Base-by-base conservation (phyloP, 1,140 invertebrate species). In the Drosophila gunungcola region DNA sequence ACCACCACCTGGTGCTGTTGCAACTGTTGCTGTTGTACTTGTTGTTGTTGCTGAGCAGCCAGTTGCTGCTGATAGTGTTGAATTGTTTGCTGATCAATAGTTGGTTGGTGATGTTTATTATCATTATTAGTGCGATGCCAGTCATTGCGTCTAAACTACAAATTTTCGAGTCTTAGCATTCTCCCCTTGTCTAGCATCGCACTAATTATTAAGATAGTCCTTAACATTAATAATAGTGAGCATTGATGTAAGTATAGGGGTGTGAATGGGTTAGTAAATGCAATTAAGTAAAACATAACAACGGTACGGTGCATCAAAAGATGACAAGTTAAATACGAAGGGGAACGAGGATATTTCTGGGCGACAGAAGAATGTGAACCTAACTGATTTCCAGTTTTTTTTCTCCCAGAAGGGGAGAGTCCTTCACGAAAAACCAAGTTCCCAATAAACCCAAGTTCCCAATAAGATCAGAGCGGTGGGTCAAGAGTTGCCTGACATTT, bases 21-120 rank as follows among this genome's bases (percentile, higher is more conserved):
- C 77, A 91, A 92, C 80, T 91, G 94, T 91, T 95, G 94, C 84
- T 94, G 94, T 89, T 94, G 92, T 89, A 94, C 93, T 83, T 88
- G 83, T 79, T 93, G 93, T 72, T 92, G 93, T 86, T 93, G 93
- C 81, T 92, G 93, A 92, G 91, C 79, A 91, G 91, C 92, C 70
- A 92, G 82, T 88, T 92, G 91, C 78, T 93, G 92, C 79, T 93
- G 91, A 84, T 93, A 92, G 61, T 93, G 92, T 83, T 80, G 85
- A 82, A 94, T 92, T 94, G 81, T 93, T 93, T 80, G 85, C 83
- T 90, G 93, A 93, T 94, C 93, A 94, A 89, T 93, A 92, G 93
- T 93, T 91, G 93, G 91, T 91, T 92, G 78, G 91, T 81, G 77
- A 90, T 94, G 49, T 81, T 54, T 64, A 13, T 55, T 13, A 65